A percentile compares a stretch with the other conserved stretches of the same genome.
These are phyloP conservation scores for Pteronotus mesoamericanus DNA, from an alignment of 2,797 vertebrate species.

Conservation along the genomic window DNA sequence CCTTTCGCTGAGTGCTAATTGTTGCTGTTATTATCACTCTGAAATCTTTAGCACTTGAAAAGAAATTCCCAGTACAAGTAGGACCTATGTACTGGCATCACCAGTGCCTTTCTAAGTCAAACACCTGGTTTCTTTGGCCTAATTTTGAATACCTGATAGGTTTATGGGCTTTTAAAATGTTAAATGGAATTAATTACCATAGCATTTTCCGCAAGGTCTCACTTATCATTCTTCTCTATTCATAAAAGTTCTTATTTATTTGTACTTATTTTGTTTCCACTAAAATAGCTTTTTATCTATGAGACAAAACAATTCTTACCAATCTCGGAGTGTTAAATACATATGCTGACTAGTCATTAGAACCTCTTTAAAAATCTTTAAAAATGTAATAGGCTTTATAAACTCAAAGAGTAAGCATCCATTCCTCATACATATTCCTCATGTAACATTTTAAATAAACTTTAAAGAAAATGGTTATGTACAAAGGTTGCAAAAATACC, in stretches of 20 bases:
- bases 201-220: not conserved
- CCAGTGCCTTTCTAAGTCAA: not conserved
- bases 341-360: not conserved
- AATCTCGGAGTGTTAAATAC: slow-evolving; percentile 16
- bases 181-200: not conserved
- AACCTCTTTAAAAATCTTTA: not conserved
- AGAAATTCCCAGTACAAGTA: not conserved
- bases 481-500: not conserved
- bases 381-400: not conserved
- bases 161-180: not conserved
- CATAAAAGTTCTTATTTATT: not conserved
- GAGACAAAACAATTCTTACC: not conserved
- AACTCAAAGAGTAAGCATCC: not conserved
- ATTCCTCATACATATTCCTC: not conserved
- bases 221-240: not conserved
- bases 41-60: not conserved
- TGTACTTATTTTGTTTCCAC: not conserved
- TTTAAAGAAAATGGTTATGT: not conserved
- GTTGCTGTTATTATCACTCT: not conserved
- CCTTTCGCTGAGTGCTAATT: not conserved
- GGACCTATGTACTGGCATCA: not conserved
- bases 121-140: not conserved
- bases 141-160: not conserved
- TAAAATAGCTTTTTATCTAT: not conserved
- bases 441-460: not conserved